These are phyloP conservation scores for Hydrotaea diabolus DNA, from an alignment of 2,888 invertebrate genomes.

Conservation along the genomic window DNA sequence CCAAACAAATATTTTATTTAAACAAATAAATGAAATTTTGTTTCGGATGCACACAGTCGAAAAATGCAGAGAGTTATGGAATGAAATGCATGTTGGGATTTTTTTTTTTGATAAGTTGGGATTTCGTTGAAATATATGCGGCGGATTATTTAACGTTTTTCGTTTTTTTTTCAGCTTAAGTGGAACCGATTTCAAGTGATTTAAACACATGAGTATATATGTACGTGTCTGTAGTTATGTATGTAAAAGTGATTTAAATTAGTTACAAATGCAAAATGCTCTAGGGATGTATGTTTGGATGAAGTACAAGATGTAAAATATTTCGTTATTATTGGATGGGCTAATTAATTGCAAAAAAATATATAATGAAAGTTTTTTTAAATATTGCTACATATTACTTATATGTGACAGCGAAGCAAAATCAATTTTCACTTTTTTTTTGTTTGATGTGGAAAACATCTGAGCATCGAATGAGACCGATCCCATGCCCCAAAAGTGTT, in stretches of 20 bases:
- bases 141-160: conserved; percentile 1
- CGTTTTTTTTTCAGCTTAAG: not conserved
- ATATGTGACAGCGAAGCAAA: too few species aligned
- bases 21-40: conserved; percentile 78
- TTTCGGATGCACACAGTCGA: conserved; percentile 33
- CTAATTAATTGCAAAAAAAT: too few species aligned
- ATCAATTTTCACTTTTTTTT: too few species aligned
- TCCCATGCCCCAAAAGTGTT: too few species aligned
- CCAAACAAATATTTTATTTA: conserved; percentile 79
- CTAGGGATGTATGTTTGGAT: not conserved
- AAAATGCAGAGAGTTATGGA: not conserved
- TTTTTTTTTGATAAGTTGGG: conserved; percentile 23
- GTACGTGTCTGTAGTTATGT: conserved; percentile 4
- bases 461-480: too few species aligned
- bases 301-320: not conserved
- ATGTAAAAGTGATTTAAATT: conserved; percentile 67
- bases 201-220: not conserved
- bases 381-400: too few species aligned
- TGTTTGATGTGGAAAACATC: too few species aligned
- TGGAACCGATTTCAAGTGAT: not conserved
- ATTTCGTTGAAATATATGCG: not conserved
- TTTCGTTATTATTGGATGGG: too few species aligned
- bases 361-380: too few species aligned
- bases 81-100: conserved; percentile 44
- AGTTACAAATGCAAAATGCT: conserved; percentile 74